A percentile compares a stretch with the other conserved stretches of the same genome.
These are phyloP conservation scores for Neopelma chrysocephalum DNA, from an alignment of 2,797 vertebrate genomes.

Conservation along the genomic window DNA sequence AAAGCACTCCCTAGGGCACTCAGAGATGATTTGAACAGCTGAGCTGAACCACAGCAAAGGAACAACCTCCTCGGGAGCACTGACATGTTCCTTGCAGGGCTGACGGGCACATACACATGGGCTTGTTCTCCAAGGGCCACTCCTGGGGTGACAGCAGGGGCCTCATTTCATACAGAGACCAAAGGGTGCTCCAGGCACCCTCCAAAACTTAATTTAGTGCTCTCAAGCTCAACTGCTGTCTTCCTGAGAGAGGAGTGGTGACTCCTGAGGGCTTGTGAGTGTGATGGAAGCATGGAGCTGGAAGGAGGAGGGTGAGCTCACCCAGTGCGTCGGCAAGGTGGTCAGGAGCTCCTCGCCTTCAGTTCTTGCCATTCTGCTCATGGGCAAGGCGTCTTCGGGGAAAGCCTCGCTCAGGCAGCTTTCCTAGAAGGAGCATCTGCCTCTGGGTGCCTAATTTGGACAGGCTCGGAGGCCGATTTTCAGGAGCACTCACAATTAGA, in stretches of 20 bases:
- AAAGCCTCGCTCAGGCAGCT: not conserved
- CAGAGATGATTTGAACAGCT: not conserved
- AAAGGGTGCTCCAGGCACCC: not conserved
- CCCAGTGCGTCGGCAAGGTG: rapidly evolving
- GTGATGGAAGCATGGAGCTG: rapidly evolving
- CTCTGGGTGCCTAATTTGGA: not conserved
- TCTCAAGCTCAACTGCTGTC: not conserved
- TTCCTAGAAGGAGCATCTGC: not conserved
- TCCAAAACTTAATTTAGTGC: not conserved
- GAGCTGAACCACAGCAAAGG: not conserved
- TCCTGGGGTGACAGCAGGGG: not conserved
- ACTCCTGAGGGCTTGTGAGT: not conserved
- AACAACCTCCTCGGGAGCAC: not conserved
- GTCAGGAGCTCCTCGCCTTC: not conserved
- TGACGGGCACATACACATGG: not conserved
- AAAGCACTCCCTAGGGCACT: not conserved
- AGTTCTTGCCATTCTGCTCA: not conserved
- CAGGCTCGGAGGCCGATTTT: not conserved
- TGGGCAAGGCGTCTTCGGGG: not conserved
- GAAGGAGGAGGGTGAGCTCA: not conserved
- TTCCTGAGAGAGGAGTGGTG: not conserved
- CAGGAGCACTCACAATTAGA: not conserved
- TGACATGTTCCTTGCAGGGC: not conserved
- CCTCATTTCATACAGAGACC: not conserved
- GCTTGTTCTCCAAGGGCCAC: not conserved